Base-by-base conservation (phyloP, 2,888 invertebrate species). In the Andrena haemorrhoa region DNA sequence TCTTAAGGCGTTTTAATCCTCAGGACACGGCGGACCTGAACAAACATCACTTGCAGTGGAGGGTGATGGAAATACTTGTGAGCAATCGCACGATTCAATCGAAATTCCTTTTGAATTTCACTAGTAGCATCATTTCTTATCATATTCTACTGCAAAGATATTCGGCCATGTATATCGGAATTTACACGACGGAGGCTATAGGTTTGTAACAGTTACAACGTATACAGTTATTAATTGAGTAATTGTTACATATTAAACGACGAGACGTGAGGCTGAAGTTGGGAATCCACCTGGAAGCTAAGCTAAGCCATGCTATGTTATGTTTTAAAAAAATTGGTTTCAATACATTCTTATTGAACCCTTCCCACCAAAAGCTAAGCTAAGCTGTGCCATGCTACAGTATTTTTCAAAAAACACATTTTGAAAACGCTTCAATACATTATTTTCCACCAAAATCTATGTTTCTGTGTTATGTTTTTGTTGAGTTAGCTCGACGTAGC, bases 81-180 rank as follows among this genome's bases (percentile, higher is more conserved):
- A 92, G 93, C 8, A 94, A 94, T 49, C 88, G 95, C 63, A 87
- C 94, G 0, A 95, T 95, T 0, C 93, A 93, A 58, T 96, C 95
- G 80, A 92, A 92, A 7, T 95, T 95, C 79, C 95, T 94, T 82
- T 94, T 94, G 0, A 95, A 96, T 85, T 94, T 92, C 51, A 95
- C 95, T 0, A 96, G 95, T 87, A 95, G 96, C 0, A 95, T 95
- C 89, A 86, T 96, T 23, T 94, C 94, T 79, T 95, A 95, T 85
- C 94, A 94, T 26, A 95, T 96, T 88, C 84, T 93, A 6, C 90
- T 96, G 78, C 94, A 95, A 89, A 94, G 96, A 83, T 94, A 95
- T 87, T 94, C 95, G 0, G 95, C 94, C 0, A 94, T 95, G 0
- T 95, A 95, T 7, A 94, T 95, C 2, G 95, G 95, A 2, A 94